A percentile compares a stretch with the other conserved stretches of the same genome.
Conservation (phyloP, 2,113 vertebrate species). For the Chlamydotis undulata region DNA sequence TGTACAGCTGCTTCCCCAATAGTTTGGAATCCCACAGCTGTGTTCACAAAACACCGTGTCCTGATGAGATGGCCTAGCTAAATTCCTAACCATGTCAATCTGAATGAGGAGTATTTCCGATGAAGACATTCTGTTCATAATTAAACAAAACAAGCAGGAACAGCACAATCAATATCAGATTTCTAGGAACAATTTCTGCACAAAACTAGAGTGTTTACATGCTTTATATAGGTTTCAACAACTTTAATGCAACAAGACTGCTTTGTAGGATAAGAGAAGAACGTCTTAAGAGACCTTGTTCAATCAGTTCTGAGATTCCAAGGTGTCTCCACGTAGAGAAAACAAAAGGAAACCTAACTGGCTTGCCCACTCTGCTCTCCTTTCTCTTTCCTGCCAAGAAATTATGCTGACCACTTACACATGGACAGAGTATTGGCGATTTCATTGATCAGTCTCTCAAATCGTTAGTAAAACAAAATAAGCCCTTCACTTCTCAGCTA, state of each 20-base stretch:
- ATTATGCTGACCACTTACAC: not conserved
- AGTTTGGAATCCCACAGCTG: not conserved
- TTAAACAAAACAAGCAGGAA: not conserved
- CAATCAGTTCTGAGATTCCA: conserved; percentile 14
- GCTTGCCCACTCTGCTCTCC: not conserved
- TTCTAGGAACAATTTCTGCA: not conserved
- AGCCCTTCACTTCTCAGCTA: conserved; percentile 66
- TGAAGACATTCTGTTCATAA: not conserved
- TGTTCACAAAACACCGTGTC: not conserved
- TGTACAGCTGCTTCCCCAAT: not conserved
- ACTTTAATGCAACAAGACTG: not conserved
- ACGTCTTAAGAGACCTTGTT: not conserved
- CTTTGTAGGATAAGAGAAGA: not conserved
- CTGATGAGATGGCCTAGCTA: not conserved
- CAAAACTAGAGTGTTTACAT: not conserved
- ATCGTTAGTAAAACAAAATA: conserved; percentile 72
- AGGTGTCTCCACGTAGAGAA: not conserved
- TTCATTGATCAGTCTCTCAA: conserved; percentile 74
- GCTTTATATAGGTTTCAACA: not conserved
- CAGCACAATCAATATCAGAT: not conserved
- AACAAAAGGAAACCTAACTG: not conserved
- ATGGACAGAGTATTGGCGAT: conserved; percentile 63
- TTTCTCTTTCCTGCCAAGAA: not conserved
- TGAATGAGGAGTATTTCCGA: not conserved
- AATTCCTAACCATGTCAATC: not conserved